phyloP scores from a whole-genome alignment of 2,113 vertebrate genomes.

The Cyprinodon brontotheroides region DNA sequence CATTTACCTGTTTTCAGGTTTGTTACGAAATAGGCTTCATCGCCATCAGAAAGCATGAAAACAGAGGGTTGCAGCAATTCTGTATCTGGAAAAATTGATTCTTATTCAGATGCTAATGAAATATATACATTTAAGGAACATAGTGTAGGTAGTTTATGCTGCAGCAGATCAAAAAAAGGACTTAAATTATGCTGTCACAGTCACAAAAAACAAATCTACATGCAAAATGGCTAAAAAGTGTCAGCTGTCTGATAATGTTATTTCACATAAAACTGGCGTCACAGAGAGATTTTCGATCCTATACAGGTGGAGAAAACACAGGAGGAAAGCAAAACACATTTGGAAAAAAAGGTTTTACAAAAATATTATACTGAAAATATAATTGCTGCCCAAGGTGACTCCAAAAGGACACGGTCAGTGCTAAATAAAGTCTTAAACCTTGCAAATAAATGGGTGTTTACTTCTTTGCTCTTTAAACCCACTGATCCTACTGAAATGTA shows the following conservation, averaged over 20 bases:
- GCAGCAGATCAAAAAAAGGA: background rate
- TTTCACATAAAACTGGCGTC: background rate
- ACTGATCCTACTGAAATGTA: no score
- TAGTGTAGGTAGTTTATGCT: background rate
- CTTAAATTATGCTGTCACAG: background rate
- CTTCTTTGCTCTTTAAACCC: no score
- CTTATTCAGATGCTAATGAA: background rate
- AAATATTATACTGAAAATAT: no score
- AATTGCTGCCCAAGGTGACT: no score
- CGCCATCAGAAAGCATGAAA: conserved; percentile 18
- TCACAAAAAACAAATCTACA: background rate
- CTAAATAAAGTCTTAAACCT: no score
- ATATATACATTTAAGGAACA: background rate
- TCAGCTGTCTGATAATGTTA: background rate
- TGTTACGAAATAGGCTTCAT: background rate
- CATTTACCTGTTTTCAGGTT: conserved; percentile 20
- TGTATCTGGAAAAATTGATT: background rate
- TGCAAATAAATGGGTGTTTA: no score
- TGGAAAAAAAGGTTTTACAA: background rate
- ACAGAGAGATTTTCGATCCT: background rate
- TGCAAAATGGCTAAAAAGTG: background rate
- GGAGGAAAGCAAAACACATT: background rate
- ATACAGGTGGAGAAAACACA: background rate
- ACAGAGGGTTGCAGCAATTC: background rate
- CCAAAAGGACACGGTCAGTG: no score